A percentile compares a stretch with the other conserved stretches of the same genome.
Evolutionary conservation across 2,113 vertebrate species (phyloP).

Genomic region (Ptyas mucosa): DNA sequence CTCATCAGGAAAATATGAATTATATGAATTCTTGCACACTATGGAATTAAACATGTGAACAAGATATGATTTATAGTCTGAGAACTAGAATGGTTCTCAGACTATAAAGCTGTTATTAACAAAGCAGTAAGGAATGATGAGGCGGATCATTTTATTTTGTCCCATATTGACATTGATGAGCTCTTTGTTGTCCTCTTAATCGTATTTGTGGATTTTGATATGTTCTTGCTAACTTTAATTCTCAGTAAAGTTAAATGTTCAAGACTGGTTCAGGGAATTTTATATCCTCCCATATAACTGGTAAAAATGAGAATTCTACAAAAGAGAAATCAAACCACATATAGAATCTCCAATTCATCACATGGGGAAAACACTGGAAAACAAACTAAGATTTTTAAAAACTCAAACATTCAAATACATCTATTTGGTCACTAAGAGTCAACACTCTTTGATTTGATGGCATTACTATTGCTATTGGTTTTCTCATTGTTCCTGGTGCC

Average conservation of each 20-base stretch:
- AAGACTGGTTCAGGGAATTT: not conserved
- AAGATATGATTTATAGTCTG: not conserved
- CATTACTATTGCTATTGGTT: too few relatives aligned
- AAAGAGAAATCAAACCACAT: not conserved
- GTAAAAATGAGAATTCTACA: not conserved
- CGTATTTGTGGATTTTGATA: not conserved
- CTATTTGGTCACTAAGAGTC: not conserved
- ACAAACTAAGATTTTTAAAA: not conserved
- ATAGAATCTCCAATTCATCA: not conserved
- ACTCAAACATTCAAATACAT: not conserved
- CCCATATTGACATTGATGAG: not conserved
- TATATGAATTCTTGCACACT: not conserved
- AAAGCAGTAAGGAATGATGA: not conserved
- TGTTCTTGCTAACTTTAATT: not conserved
- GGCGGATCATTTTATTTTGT: not conserved
- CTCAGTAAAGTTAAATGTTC: not conserved
- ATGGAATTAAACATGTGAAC: not conserved
- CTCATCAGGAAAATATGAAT: not conserved
- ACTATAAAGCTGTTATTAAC: not conserved
- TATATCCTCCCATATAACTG: not conserved
- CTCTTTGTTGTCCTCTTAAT: not conserved
- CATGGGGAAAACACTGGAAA: not conserved
- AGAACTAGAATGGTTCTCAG: not conserved
- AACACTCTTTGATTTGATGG: not conserved
- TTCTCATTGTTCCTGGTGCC: too few relatives aligned